Evolutionary conservation across 2,888 invertebrate species (phyloP).

Genomic region (Amiota communis): DNA sequence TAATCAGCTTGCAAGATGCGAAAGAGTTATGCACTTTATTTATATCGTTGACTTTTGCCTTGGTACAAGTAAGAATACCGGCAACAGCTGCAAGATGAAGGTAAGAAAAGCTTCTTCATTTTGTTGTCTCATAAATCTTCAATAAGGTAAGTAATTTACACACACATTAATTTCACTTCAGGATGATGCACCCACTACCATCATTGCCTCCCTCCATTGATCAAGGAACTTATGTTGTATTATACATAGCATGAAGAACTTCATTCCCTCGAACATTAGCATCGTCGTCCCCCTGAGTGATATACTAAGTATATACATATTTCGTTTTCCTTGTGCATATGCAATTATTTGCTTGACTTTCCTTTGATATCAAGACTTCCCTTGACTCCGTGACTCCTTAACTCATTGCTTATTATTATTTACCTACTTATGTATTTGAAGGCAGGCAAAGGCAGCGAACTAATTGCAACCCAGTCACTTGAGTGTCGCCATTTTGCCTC

Average conservation of each 20-base stretch:
- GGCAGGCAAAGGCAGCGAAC: not conserved
- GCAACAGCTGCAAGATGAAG: slow-evolving; percentile 3
- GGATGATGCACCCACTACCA: not conserved
- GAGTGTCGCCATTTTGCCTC: not conserved
- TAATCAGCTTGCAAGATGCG: too few species aligned
- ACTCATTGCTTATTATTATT: too few species aligned
- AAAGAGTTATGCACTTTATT: too few species aligned
- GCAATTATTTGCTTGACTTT: slow-evolving; percentile 30
- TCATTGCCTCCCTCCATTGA: not conserved
- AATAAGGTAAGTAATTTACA: slow-evolving; percentile 44
- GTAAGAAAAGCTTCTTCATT: slow-evolving; percentile 12
- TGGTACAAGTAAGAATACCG: too few species aligned
- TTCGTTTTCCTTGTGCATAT: slow-evolving; percentile 27
- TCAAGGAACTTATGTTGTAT: not conserved
- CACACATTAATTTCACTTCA: slow-evolving; percentile 54
- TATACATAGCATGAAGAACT: not conserved
- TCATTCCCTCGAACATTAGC: not conserved
- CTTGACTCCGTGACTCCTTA: too few species aligned
- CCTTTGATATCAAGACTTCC: not conserved
- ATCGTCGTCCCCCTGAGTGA: not conserved
- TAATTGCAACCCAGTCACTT: slow-evolving; percentile 20
- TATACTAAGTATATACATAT: not conserved
- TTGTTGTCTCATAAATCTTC: slow-evolving; percentile 39
- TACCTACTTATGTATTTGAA: too few species aligned
- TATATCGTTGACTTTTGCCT: too few species aligned